These are phyloP conservation scores for Cyrtodaria siliqua DNA, from an alignment of 2,888 invertebrate species.

Conservation along the genomic window DNA sequence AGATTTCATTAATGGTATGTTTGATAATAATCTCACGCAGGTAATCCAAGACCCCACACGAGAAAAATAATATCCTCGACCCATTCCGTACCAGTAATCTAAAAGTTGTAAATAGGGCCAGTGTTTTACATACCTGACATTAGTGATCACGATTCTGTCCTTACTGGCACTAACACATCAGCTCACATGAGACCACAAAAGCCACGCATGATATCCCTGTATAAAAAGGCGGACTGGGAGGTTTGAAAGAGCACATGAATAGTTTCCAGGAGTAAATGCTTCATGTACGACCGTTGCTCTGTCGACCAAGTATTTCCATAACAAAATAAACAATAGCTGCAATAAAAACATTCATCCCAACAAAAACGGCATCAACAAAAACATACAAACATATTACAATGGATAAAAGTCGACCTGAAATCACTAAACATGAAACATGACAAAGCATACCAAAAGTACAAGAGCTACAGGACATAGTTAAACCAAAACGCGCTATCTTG, in stretches of 20 bases:
- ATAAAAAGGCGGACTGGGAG: constrained; percentile 14
- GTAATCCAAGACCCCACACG: constrained; percentile 14
- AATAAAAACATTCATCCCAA: constrained; percentile 4
- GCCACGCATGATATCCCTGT: constrained; percentile 1
- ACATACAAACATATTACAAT: constrained; percentile 23
- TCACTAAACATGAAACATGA: no score
- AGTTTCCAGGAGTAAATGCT: constrained; percentile 9
- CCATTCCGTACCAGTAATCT: constrained; percentile 15
- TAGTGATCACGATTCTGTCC: constrained; percentile 11
- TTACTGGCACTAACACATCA: background rate
- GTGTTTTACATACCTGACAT: constrained; percentile 16
- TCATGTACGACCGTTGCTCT: background rate
- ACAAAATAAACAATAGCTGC: background rate
- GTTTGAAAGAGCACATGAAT: constrained; percentile 4
- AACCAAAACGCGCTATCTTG: no score
- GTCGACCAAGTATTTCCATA: background rate
- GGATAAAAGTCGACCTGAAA: constrained; percentile 20
- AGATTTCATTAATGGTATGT: constrained; percentile 16
- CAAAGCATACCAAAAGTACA: no score
- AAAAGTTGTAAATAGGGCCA: constrained; percentile 4
- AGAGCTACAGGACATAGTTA: no score
- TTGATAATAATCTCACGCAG: constrained; percentile 23
- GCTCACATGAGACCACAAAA: constrained; percentile 1
- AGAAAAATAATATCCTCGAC: constrained; percentile 14
- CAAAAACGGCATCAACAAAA: constrained; percentile 23